phyloP scores from a whole-genome alignment of 2,888 invertebrate genomes.

The Mechanitis mazaeus region DNA sequence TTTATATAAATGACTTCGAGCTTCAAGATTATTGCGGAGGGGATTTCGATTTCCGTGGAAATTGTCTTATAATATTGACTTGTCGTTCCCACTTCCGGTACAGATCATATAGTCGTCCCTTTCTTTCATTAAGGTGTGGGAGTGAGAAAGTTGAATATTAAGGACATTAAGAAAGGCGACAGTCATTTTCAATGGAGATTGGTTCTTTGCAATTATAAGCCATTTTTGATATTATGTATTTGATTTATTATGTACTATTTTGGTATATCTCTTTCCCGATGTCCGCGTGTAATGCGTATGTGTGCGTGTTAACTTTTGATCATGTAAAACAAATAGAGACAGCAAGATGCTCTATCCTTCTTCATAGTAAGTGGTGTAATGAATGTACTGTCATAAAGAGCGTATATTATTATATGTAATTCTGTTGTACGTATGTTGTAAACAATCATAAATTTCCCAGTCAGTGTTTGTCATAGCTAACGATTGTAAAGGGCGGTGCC shows the following conservation, averaged over 20 bases:
- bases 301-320: too few species aligned
- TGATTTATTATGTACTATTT: background rate
- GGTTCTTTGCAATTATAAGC: constrained; percentile 13
- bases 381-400: background rate
- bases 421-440: constrained; percentile 26
- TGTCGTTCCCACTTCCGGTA: constrained; percentile 43
- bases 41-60: constrained; percentile 51
- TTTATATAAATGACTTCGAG: constrained; percentile 1
- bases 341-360: too few species aligned
- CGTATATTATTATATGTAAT: background rate
- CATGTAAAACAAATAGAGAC: too few species aligned
- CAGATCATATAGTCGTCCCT: constrained; percentile 30
- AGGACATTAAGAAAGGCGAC: constrained; percentile 14
- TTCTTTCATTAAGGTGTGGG: constrained; percentile 20
- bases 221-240: constrained; percentile 11
- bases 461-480: constrained; percentile 50
- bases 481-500: constrained; percentile 62
- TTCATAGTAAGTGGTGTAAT: background rate
- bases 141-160: constrained; percentile 16
- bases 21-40: constrained; percentile 22
- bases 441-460: constrained; percentile 52
- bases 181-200: constrained; percentile 25
- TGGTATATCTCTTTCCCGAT: background rate
- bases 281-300: too few species aligned
- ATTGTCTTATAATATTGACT: constrained; percentile 49